A percentile compares a stretch with the other conserved stretches of the same genome.
phyloP scores from a whole-genome alignment of 1,140 invertebrate genomes.

The Macrobrachium nipponense region DNA sequence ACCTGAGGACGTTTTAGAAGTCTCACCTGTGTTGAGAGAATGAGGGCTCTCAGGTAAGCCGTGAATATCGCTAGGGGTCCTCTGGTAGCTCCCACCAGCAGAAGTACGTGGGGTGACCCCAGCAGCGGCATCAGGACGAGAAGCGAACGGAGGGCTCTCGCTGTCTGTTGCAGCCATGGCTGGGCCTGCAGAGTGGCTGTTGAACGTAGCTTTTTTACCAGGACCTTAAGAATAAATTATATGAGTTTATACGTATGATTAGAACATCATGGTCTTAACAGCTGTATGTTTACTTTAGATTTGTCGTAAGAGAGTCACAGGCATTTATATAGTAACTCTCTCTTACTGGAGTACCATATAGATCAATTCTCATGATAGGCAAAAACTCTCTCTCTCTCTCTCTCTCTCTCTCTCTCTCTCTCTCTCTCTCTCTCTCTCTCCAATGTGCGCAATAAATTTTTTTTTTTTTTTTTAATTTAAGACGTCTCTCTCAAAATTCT shows the following conservation, averaged over 20 bases:
- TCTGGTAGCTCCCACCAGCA: constrained; percentile 6
- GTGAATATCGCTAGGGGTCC: constrained; percentile 15
- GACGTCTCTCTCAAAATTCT: too few relatives aligned
- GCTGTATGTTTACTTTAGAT: too few relatives aligned
- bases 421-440: too few relatives aligned
- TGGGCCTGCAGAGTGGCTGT: constrained; percentile 14
- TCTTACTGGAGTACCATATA: too few relatives aligned
- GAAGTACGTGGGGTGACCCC: constrained; percentile 30
- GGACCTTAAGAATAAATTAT: constrained; percentile 3
- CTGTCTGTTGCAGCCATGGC: constrained; percentile 10
- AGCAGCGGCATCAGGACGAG: constrained; percentile 35
- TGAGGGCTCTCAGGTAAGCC: constrained; percentile 25
- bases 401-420: too few relatives aligned
- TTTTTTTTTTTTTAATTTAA: too few relatives aligned
- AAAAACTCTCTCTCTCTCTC: too few relatives aligned
- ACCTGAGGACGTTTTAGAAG: not conserved
- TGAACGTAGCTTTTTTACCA: constrained; percentile 40
- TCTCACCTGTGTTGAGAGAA: constrained; percentile 37
- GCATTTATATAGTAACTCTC: too few relatives aligned
- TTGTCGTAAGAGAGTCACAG: too few relatives aligned
- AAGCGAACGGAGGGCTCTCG: constrained; percentile 21
- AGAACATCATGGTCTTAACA: too few relatives aligned
- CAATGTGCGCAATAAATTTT: too few relatives aligned
- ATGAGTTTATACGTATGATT: not conserved
- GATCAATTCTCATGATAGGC: too few relatives aligned